Conservation (phyloP, 1,140 invertebrate species). For the Lepidostoma basale region DNA sequence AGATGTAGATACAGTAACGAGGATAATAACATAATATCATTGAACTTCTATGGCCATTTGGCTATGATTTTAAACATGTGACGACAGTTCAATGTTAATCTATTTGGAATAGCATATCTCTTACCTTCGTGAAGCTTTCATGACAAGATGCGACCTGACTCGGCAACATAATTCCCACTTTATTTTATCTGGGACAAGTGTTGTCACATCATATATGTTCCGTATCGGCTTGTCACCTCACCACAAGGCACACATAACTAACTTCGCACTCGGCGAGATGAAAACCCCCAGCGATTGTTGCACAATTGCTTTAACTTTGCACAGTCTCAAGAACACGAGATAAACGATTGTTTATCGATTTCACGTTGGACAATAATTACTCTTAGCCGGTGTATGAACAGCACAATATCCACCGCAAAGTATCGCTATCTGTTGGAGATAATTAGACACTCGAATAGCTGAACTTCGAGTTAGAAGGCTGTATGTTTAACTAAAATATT, state of each 20-base stretch:
- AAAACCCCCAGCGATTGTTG: background rate
- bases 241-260: background rate
- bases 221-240: background rate
- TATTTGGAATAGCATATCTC: no score
- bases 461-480: no score
- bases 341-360: background rate
- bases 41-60: no score
- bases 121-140: constrained; percentile 24
- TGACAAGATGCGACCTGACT: constrained; percentile 20
- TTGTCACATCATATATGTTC: constrained; percentile 25
- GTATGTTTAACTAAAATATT: no score
- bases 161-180: constrained; percentile 22
- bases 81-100: no score
- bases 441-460: no score
- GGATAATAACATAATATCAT: no score
- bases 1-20: no score
- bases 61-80: no score
- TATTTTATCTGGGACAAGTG: constrained; percentile 6
- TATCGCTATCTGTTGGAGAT: no score
- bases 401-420: no score
- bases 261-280: constrained; percentile 3
- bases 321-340: background rate
- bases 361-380: background rate
- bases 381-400: no score
- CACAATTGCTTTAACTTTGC: constrained; percentile 20